phyloP scores from a whole-genome alignment of 2,888 invertebrate species.

The Trissolcus japonicus region DNA sequence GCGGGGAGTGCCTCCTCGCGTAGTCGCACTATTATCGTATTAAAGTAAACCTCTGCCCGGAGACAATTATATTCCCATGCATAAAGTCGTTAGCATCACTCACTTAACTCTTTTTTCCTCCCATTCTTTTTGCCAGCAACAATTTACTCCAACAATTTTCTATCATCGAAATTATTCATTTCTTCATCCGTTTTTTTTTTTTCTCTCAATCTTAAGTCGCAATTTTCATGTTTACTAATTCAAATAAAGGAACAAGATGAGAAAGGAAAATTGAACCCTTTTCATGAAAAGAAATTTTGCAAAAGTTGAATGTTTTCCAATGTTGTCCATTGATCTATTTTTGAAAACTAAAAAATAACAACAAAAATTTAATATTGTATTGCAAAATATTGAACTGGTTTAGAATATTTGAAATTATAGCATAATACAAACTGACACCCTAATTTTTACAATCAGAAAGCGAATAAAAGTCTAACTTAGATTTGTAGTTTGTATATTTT shows the following conservation, averaged over 20 bases:
- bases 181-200: background rate
- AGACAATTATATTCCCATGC: conserved; percentile 65
- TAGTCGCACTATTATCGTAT: conserved; percentile 70
- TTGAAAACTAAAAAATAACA: too few relatives aligned
- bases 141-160: conserved; percentile 1
- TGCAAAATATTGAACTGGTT: too few relatives aligned
- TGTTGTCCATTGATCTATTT: too few relatives aligned
- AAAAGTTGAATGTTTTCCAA: too few relatives aligned
- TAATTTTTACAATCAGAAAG: too few relatives aligned
- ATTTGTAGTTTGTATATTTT: too few relatives aligned
- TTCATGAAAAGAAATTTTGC: background rate
- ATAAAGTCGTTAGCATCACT: conserved; percentile 20
- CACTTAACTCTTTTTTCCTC: conserved; percentile 20
- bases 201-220: background rate
- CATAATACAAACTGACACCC: too few relatives aligned
- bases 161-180: background rate
- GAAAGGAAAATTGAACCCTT: background rate
- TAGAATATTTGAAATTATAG: too few relatives aligned
- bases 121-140: background rate
- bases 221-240: background rate
- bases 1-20: conserved; percentile 57
- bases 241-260: background rate
- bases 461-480: too few relatives aligned
- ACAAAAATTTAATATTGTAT: too few relatives aligned
- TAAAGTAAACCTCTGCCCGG: conserved; percentile 67